Evolutionary conservation across 2,797 vertebrate species (phyloP).

Genomic region (Picus viridis): DNA sequence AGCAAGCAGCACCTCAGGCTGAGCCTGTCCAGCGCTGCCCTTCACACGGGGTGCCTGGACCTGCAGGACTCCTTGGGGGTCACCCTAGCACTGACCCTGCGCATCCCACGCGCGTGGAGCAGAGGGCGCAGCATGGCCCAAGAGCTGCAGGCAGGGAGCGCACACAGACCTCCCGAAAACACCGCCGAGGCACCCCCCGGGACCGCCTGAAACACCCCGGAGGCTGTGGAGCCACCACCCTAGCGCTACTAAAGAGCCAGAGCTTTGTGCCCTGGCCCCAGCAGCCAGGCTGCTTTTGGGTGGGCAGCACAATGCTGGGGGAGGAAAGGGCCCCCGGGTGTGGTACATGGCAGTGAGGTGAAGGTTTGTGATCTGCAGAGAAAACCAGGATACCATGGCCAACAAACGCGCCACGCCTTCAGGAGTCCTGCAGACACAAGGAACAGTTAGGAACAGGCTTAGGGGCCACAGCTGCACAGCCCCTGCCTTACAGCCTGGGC

Average conservation of each 20-base stretch:
- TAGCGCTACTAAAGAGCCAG: fast-evolving
- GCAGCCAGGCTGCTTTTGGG: background rate
- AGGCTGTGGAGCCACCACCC: background rate
- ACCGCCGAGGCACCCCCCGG: too few relatives aligned
- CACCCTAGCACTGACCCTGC: background rate
- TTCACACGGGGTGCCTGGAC: too few relatives aligned
- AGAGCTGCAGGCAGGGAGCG: too few relatives aligned
- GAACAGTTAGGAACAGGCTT: fast-evolving
- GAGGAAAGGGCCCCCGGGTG: background rate
- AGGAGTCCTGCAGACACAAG: background rate
- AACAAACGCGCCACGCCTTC: fast-evolving
- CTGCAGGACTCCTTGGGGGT: background rate
- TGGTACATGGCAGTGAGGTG: background rate
- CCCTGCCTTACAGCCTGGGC: background rate
- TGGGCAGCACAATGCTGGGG: background rate
- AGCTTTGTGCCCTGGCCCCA: too few relatives aligned
- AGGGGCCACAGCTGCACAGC: fast-evolving
- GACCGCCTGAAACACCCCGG: background rate
- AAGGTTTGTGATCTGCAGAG: background rate
- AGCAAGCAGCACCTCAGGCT: background rate
- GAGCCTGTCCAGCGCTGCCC: too few relatives aligned
- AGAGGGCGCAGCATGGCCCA: background rate
- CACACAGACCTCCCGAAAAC: too few relatives aligned
- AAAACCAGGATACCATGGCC: background rate
- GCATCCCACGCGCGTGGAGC: background rate